Conservation (phyloP, 2,888 invertebrate species). For the Agapostemon virescens region DNA sequence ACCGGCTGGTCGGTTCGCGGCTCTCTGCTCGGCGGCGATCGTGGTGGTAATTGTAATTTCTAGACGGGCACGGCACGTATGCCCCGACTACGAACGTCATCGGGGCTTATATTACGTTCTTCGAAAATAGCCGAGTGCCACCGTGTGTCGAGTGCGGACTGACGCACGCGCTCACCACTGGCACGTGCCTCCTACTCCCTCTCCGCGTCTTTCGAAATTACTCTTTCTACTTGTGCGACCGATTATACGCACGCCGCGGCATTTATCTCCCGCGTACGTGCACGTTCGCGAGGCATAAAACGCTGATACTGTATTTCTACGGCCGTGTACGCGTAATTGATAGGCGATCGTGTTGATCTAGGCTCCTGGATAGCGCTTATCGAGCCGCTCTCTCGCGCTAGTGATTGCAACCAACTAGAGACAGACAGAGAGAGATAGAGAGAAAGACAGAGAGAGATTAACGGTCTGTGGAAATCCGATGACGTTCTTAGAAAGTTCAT, state of each 20-base stretch:
- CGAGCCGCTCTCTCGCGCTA: not conserved
- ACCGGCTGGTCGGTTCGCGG: conserved; percentile 53
- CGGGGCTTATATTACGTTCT: conserved; percentile 68
- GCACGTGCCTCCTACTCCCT: conserved; percentile 74
- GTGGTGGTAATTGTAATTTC: conserved; percentile 63
- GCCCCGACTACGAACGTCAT: conserved; percentile 60
- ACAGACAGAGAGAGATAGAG: no score
- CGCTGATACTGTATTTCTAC: conserved; percentile 53
- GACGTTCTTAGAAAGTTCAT: not conserved
- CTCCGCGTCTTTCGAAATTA: conserved; percentile 63
- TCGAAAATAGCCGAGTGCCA: conserved; percentile 75
- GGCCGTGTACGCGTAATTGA: conserved; percentile 36
- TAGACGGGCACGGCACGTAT: conserved; percentile 50
- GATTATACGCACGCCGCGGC: conserved; percentile 67
- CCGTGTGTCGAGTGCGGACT: conserved; percentile 67
- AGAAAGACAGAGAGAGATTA: no score
- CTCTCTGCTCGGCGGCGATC: conserved; percentile 38
- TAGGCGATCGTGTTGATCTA: conserved; percentile 25
- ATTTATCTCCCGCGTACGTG: conserved; percentile 64
- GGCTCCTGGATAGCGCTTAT: conserved; percentile 8
- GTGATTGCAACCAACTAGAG: not conserved
- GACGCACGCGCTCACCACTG: conserved; percentile 76
- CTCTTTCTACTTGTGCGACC: conserved; percentile 67
- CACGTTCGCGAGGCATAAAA: conserved; percentile 52
- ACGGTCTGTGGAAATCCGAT: not conserved